phyloP scores from a whole-genome alignment of 1,140 invertebrate genomes.

The roundworm (Caenorhabditis elegans) region WBcel235 BX284602.5:11405501-11406000 shows the following conservation, averaged over 20 bases:
- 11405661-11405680: no score
- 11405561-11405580: no score
- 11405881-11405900: background rate
- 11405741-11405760: background rate
- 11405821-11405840: background rate
- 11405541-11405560: no score
- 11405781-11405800: background rate
- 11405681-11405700: slow-evolving; percentile 3
- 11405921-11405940: background rate
- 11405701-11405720: slow-evolving; percentile 10
- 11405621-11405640: no score
- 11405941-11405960: background rate
- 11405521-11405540: no score
- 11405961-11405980: background rate
- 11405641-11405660: no score
- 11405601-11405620: no score
- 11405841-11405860: background rate
- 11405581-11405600: no score
- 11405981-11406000: no score
- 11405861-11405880: background rate
- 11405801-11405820: no score
- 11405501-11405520: no score
- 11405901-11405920: background rate
- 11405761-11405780: background rate
- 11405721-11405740: slow-evolving; percentile 1